Base-by-base conservation (phyloP, 2,888 invertebrate genomes). In the Daptonema setosum region DNA sequence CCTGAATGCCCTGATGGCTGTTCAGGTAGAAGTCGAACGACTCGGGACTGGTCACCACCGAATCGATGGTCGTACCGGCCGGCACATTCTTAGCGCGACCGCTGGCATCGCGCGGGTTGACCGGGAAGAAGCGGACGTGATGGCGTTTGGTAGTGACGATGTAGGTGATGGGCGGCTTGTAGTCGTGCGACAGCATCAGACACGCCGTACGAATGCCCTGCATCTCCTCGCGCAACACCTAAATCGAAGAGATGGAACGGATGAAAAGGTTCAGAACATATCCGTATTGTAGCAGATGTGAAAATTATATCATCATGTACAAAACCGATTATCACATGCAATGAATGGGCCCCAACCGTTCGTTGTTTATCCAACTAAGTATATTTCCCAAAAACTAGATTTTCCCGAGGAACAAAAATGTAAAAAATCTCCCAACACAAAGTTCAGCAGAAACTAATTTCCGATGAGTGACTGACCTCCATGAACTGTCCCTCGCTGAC, bases 401-500 rank as follows among this genome's bases (percentile, higher is more conserved):
- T n/a, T n/a, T n/a, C n/a, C n/a, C n/a, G n/a, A n/a, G n/a, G n/a
- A n/a, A n/a, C n/a, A n/a, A n/a, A n/a, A n/a, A n/a, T n/a, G n/a
- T n/a, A n/a, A n/a, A n/a, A n/a, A n/a, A n/a, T n/a, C n/a, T n/a
- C n/a, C n/a, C n/a, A n/a, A n/a, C n/a, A n/a, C n/a, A n/a, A n/a
- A n/a, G n/a, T n/a, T n/a, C n/a, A n/a, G n/a, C n/a, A n/a, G n/a
- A n/a, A n/a, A n/a, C n/a, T n/a, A n/a, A n/a, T n/a, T n/a, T n/a
- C n/a, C n/a, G n/a, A n/a, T n/a, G n/a, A n/a, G n/a, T n/a, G n/a
- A 45, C 28, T n/a, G 24, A 67, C 67, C 58, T 66, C 64, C 28
- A 62, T 59, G 58, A 68, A 69, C 58, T 69, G 67, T 30, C 67
- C 67, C 57, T 68, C 67, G 20, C 62, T 61, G 26, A 68, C 66